Conservation (phyloP, 2,797 vertebrate genomes). For the Decapterus maruadsi region DNA sequence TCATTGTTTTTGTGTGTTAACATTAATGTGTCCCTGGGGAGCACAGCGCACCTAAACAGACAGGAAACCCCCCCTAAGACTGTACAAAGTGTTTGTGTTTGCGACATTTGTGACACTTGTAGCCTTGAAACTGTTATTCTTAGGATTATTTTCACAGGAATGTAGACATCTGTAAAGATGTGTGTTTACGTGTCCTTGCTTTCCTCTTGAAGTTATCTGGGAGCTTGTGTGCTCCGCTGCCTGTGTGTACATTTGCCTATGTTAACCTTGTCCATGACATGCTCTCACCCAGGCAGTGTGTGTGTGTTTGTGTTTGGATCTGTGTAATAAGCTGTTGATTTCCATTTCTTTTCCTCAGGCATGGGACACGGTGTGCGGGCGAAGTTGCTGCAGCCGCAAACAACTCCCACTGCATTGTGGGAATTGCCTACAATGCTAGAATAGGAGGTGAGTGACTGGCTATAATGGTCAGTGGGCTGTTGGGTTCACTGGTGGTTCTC, state of each 20-base stretch:
- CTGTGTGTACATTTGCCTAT: constrained; percentile 33
- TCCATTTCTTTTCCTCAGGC: constrained; percentile 84
- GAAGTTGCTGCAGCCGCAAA: constrained; percentile 98
- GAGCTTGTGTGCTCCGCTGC: constrained; percentile 18
- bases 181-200: constrained; percentile 34
- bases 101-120: constrained; percentile 32
- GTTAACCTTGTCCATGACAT: constrained; percentile 19
- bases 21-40: constrained; percentile 4
- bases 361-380: constrained; percentile 97
- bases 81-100: background rate
- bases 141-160: constrained; percentile 30
- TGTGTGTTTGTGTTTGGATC: constrained; percentile 5
- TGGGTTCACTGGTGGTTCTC: too few species aligned
- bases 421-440: constrained; percentile 97
- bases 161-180: constrained; percentile 30
- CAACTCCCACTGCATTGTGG: constrained; percentile 98
- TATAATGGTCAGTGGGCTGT: background rate
- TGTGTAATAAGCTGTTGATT: constrained; percentile 42
- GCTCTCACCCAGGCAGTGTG: background rate
- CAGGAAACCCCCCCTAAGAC: background rate
- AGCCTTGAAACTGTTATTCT: constrained; percentile 6
- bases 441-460: constrained; percentile 92
- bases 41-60: background rate
- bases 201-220: constrained; percentile 45
- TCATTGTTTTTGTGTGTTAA: constrained; percentile 29